Evolutionary conservation across 2,797 vertebrate genomes (phyloP), one percentile per base, ranked within the genome.

Genomic region (Dendrocincla tyrannina): DNA sequence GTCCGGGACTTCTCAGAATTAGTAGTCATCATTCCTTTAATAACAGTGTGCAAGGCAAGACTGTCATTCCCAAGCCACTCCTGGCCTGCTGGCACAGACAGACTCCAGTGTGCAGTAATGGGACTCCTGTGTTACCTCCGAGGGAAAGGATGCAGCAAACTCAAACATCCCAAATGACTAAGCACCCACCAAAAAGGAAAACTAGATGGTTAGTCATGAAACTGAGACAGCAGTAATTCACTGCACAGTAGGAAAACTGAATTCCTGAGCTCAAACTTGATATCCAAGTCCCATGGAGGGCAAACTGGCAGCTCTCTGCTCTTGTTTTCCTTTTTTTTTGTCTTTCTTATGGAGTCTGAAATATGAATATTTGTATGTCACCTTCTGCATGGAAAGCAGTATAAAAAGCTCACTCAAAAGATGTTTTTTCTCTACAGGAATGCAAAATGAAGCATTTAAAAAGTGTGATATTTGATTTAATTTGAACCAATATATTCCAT

Each of bases 21-120:
- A 39, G 50, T 67, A 94, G 55, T 88, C 87, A 66, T 78, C 79
- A 11, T 32, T 91, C 55, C 79, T 94, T 93, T 96, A 96, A 95
- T 96, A 93, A 94, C 4, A 96, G 50, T 4, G 11, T 83, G 35
- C 70, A 63, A 74, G 63, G 28, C 52, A 85, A 50, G 35, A 37
- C 76, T 47, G 64, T 73, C 69, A 17, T 72, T 93, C 91, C 94
- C 69, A 70, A 92, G 93, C 79, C 70, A 14, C 88, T 86, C 91
- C 96, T 88, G 87, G 68, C 87, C 95, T 93, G 66, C 89, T 96
- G 91, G 92, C 95, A 55, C 63, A 53, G 81, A 17, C 2, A 1
- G n/a, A 62, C 73, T 86, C 62, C 76, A 68, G 67, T 52, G 62
- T 11, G 33, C 76, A 64, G 35, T 7, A n/a, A 81, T 82, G 56